phyloP scores from a whole-genome alignment of 2,797 vertebrate species.

The Brachymystax lenok region DNA sequence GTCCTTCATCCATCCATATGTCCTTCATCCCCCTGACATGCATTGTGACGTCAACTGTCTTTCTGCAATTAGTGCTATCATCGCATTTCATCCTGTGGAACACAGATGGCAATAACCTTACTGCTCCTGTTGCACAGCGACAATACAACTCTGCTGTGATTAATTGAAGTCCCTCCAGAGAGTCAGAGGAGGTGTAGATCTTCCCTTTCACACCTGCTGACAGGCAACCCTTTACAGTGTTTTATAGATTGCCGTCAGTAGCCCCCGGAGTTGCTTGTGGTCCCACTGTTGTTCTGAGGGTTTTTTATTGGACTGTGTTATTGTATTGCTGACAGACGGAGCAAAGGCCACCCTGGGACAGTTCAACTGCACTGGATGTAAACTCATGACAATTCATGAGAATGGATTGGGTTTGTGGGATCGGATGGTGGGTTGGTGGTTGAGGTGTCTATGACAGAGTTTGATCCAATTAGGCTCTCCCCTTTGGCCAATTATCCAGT shows the following conservation, averaged over 20 bases:
- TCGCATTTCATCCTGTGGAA: conserved; percentile 75
- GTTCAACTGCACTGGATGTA: conserved; percentile 46
- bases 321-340: conserved; percentile 76
- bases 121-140: conserved; percentile 63
- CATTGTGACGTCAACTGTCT: conserved; percentile 70
- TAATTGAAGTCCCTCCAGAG: conserved; percentile 78
- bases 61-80: conserved; percentile 77
- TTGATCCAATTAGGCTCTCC: background rate
- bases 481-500: no score
- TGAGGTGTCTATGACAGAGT: background rate
- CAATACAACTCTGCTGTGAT: conserved; percentile 78
- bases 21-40: conserved; percentile 68
- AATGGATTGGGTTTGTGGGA: background rate
- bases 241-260: conserved; percentile 80
- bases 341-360: conserved; percentile 72
- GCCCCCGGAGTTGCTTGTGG: conserved; percentile 75
- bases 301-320: conserved; percentile 75
- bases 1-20: conserved; percentile 70
- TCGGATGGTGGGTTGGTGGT: background rate
- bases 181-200: conserved; percentile 73
- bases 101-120: conserved; percentile 74
- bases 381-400: background rate
- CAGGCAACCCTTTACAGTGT: conserved; percentile 80
- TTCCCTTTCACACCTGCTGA: conserved; percentile 75
- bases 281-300: conserved; percentile 72